A percentile compares a stretch with the other conserved stretches of the same genome.
These are phyloP conservation scores for Apteryx mantelli DNA, from an alignment of 2,113 vertebrate species.

Conservation along the genomic window DNA sequence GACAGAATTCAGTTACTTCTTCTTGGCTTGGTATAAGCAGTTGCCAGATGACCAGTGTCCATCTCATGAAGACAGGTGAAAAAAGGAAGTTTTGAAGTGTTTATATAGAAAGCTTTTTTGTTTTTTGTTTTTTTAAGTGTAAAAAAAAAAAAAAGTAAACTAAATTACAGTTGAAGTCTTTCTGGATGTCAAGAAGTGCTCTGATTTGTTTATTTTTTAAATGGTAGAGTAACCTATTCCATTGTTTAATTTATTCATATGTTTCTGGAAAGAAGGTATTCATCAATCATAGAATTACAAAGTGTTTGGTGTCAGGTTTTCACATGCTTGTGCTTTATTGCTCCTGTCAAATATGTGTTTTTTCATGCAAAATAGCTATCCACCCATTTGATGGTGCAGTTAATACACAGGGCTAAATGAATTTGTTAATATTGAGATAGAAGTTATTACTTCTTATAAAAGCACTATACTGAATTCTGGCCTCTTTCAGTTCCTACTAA, in stretches of 20 bases:
- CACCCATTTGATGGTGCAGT: too few species aligned
- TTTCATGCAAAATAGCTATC: neutral
- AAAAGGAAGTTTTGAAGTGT: neutral
- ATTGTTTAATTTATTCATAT: neutral
- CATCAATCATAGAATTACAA: neutral
- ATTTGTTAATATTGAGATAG: rapidly evolving
- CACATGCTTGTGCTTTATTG: neutral
- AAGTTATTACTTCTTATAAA: neutral
- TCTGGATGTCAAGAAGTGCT: neutral
- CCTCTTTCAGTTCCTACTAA: neutral
- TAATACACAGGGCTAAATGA: neutral
- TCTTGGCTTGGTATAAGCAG: too few species aligned
- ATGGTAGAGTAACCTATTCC: neutral
- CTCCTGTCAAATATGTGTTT: neutral
- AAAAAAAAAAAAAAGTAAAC: neutral
- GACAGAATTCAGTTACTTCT: too few species aligned
- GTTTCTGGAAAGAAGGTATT: neutral
- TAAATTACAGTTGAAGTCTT: neutral
- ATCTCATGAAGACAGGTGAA: neutral
- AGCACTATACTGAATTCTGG: neutral
- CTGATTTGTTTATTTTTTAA: neutral
- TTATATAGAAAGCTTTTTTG: neutral
- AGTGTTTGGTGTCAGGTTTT: neutral
- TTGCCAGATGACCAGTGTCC: too few species aligned
- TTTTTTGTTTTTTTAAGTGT: too few species aligned